Percentiles rank a stretch among this genome's conserved stretches.
These are phyloP conservation scores for Lordiphosa mommai DNA, from an alignment of 1,140 invertebrate species.

Conservation along the genomic window DNA sequence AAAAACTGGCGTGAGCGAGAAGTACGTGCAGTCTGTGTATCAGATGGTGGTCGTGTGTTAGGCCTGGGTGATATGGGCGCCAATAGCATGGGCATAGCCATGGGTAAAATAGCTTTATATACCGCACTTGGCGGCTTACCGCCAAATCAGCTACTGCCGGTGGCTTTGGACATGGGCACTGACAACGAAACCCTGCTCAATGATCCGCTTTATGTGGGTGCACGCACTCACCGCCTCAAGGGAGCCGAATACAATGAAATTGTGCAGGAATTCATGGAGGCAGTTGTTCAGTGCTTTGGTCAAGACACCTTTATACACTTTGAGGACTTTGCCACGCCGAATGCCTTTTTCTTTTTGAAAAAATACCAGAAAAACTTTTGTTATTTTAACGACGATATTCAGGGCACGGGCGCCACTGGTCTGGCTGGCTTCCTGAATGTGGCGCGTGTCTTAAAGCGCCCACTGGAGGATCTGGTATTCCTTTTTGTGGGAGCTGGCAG, in stretches of 20 bases:
- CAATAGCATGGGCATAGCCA: constrained; percentile 97
- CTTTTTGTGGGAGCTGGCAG: constrained; percentile 97
- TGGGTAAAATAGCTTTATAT: constrained; percentile 96
- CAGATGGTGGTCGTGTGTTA: constrained; percentile 96
- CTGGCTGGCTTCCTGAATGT: constrained; percentile 94
- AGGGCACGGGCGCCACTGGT: constrained; percentile 95
- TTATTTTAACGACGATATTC: constrained; percentile 98
- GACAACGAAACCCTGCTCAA: constrained; percentile 91
- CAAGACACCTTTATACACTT: constrained; percentile 93
- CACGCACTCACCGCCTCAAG: constrained; percentile 89
- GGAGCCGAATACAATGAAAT: constrained; percentile 95
- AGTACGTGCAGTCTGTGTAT: constrained; percentile 95
- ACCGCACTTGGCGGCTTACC: constrained; percentile 95
- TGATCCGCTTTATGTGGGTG: constrained; percentile 97
- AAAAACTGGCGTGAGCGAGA: constrained; percentile 80
- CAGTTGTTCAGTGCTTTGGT: constrained; percentile 90
- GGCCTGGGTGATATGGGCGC: constrained; percentile 96
- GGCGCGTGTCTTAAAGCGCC: constrained; percentile 88
- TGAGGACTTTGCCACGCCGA: constrained; percentile 97
- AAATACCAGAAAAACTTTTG: constrained; percentile 93
- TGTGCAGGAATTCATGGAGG: constrained; percentile 98
- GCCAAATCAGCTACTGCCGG: constrained; percentile 92
- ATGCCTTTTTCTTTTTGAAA: constrained; percentile 93
- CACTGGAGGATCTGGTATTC: constrained; percentile 90
- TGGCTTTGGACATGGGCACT: constrained; percentile 95